Conservation (phyloP, 1,140 invertebrate genomes). For the Brachionus angularis region DNA sequence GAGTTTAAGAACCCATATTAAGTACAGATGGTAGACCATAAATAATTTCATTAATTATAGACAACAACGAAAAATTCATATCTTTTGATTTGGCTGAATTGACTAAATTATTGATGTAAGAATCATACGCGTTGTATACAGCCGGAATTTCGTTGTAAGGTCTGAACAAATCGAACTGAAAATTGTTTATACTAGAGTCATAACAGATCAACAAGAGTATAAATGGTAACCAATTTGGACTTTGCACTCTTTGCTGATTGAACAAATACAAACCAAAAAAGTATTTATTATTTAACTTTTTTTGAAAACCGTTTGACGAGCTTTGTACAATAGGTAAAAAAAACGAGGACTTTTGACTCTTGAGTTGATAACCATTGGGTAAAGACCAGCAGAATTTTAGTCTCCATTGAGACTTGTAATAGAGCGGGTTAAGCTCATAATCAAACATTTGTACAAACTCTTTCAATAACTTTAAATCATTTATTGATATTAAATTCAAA, state of each 20-base stretch:
- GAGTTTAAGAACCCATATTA: neutral
- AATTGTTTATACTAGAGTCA: neutral
- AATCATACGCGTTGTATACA: constrained; percentile 9
- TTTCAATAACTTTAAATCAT: neutral
- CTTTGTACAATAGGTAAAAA: neutral
- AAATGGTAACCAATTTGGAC: neutral
- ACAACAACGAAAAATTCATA: neutral
- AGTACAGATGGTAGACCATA: neutral
- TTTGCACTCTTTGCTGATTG: neutral
- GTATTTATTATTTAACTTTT: constrained; percentile 30
- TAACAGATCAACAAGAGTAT: neutral
- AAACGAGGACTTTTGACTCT: neutral
- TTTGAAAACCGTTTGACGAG: constrained; percentile 25
- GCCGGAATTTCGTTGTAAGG: constrained; percentile 5
- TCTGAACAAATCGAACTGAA: constrained; percentile 26
- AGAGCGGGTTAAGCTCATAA: neutral
- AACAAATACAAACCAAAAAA: constrained; percentile 23
- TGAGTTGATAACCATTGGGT: constrained; percentile 3
- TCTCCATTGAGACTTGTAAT: constrained; percentile 4
- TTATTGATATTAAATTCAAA: constrained; percentile 11
- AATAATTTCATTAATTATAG: neutral
- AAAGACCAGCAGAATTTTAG: constrained; percentile 30
- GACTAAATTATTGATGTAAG: constrained; percentile 7
- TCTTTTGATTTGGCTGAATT: constrained; percentile 17
- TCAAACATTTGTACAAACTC: neutral